A percentile compares a stretch with the other conserved stretches of the same genome.
These are phyloP conservation scores for Achlya flavicornis DNA, from an alignment of 2,888 invertebrate species.

Conservation along the genomic window DNA sequence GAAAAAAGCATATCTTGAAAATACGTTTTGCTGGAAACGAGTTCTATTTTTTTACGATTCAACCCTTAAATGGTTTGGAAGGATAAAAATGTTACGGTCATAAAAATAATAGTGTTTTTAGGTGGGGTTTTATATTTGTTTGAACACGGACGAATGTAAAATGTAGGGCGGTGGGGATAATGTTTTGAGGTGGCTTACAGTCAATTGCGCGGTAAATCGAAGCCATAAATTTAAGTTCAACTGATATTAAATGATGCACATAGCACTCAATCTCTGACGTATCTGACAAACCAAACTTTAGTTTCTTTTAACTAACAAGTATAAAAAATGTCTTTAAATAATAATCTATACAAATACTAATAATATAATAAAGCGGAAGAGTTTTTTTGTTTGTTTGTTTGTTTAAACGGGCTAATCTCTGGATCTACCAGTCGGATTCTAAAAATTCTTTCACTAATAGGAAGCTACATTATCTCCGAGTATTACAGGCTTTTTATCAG, in stretches of 20 bases:
- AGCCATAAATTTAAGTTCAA: neutral
- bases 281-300: too few relatives aligned
- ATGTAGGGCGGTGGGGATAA: conserved; percentile 5
- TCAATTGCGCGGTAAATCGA: neutral
- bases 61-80: conserved; percentile 41
- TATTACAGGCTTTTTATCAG: too few relatives aligned
- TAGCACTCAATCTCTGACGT: neutral
- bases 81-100: conserved; percentile 36
- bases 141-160: conserved; percentile 16
- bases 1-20: conserved; percentile 13
- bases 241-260: neutral
- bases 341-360: too few relatives aligned
- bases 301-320: too few relatives aligned
- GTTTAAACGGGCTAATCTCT: too few relatives aligned
- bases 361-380: too few relatives aligned
- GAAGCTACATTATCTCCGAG: too few relatives aligned
- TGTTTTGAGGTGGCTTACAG: neutral
- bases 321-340: too few relatives aligned
- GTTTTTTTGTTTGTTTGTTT: too few relatives aligned
- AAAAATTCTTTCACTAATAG: too few relatives aligned
- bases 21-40: conserved; percentile 33
- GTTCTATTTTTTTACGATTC: conserved; percentile 41
- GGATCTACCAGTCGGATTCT: too few relatives aligned
- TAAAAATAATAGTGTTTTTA: conserved; percentile 40
- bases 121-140: conserved; percentile 32